Evolutionary conservation across 2,113 vertebrate genomes (phyloP).

Genomic region (Hymenochirus boettgeri): DNA sequence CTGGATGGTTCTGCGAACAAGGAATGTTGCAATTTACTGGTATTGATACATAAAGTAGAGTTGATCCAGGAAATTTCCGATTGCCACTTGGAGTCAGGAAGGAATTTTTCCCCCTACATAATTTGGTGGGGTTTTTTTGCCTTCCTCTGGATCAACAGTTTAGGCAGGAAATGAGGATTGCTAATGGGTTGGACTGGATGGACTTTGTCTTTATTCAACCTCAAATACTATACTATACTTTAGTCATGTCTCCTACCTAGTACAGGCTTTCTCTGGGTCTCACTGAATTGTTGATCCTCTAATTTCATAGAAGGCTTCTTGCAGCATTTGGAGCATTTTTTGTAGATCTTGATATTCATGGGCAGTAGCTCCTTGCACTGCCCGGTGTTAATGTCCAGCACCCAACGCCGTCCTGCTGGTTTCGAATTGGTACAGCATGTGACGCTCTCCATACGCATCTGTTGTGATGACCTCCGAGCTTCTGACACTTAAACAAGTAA

Average conservation of each 20-base stretch:
- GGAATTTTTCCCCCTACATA: too few relatives aligned
- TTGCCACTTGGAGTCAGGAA: too few relatives aligned
- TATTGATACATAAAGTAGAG: too few relatives aligned
- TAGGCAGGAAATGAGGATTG: too few relatives aligned
- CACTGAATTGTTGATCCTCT: slow-evolving; percentile 47
- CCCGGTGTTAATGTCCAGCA: slow-evolving; percentile 58
- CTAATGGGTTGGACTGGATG: too few relatives aligned
- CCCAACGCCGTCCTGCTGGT: slow-evolving; percentile 48
- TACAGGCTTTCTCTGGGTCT: slow-evolving; percentile 45
- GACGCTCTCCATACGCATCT: slow-evolving; percentile 50
- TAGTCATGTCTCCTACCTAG: slow-evolving; percentile 51
- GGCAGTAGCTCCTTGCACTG: slow-evolving; percentile 47
- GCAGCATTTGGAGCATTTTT: slow-evolving; percentile 63
- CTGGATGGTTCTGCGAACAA: too few relatives aligned
- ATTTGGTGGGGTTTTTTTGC: too few relatives aligned
- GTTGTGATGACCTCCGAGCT: slow-evolving; percentile 53
- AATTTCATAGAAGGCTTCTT: slow-evolving; percentile 62
- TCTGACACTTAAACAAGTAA: slow-evolving; percentile 67
- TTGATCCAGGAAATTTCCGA: too few relatives aligned
- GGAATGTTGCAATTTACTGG: too few relatives aligned
- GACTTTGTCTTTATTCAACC: too few relatives aligned
- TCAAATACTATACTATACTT: too few relatives aligned
- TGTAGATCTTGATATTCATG: slow-evolving; percentile 61
- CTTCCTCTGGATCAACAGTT: too few relatives aligned
- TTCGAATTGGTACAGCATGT: slow-evolving; percentile 58